Percentiles rank a stretch among this genome's conserved stretches.
Conservation (phyloP, 2,888 invertebrate genomes). For the Allacma fusca region DNA sequence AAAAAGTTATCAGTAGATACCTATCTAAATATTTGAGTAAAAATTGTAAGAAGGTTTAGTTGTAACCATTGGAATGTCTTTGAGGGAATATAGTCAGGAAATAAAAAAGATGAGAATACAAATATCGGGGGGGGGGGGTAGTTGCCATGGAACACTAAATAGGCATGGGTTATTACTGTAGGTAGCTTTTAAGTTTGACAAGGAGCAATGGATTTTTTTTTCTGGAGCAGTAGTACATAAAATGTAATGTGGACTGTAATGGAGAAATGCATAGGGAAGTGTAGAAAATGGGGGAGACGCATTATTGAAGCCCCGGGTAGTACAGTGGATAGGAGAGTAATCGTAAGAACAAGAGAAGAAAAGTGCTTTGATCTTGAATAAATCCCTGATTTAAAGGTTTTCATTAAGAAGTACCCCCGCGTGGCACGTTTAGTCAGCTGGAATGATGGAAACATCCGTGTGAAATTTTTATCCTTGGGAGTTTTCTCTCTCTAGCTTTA, state of each 20-base stretch:
- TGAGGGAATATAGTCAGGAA: too few relatives aligned
- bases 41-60: too few relatives aligned
- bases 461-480: slow-evolving; percentile 48
- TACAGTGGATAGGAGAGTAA: slow-evolving; percentile 11
- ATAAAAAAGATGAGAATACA: too few relatives aligned
- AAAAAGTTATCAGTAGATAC: too few relatives aligned
- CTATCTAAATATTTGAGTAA: too few relatives aligned
- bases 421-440: slow-evolving; percentile 44
- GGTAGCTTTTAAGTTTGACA: too few relatives aligned
- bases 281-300: slow-evolving; percentile 21
- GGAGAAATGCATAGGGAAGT: not conserved
- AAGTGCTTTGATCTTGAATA: slow-evolving; percentile 41
- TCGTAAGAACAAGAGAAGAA: slow-evolving; percentile 36
- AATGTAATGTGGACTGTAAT: slow-evolving; percentile 15
- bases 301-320: slow-evolving; percentile 13
- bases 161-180: too few relatives aligned
- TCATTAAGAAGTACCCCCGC: slow-evolving; percentile 47
- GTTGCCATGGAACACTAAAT: too few relatives aligned
- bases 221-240: slow-evolving; percentile 1
- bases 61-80: too few relatives aligned
- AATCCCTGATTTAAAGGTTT: slow-evolving; percentile 49
- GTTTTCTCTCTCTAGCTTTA: slow-evolving; percentile 20
- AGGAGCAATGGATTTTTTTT: not conserved
- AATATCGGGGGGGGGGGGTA: too few relatives aligned
- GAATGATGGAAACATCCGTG: slow-evolving; percentile 48